Conservation (phyloP, 2,888 invertebrate genomes). For the Rapana venosa region DNA sequence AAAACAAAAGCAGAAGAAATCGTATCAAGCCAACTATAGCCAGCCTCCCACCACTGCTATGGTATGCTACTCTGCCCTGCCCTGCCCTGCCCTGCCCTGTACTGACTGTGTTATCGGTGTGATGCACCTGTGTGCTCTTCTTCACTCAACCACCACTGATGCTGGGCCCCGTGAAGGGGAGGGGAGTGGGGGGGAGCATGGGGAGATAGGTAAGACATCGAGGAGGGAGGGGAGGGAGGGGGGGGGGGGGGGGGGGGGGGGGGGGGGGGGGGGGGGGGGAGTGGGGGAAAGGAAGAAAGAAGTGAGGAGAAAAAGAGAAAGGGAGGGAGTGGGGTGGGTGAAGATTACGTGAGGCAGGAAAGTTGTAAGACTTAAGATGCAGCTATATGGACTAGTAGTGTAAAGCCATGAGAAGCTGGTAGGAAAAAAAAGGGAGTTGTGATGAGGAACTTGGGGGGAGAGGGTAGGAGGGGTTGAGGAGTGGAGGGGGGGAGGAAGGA, state of each 20-base stretch:
- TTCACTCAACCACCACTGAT: constrained; percentile 23
- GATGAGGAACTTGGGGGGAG: too few species aligned
- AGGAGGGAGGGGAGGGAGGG: neutral
- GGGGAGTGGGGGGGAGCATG: neutral
- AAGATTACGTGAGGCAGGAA: neutral
- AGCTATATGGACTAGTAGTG: too few species aligned
- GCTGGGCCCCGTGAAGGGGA: neutral
- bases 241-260: neutral
- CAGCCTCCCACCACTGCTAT: neutral
- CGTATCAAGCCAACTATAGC: too few species aligned
- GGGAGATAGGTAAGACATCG: neutral
- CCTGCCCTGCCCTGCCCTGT: too few species aligned
- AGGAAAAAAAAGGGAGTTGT: too few species aligned
- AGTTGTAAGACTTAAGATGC: too few species aligned
- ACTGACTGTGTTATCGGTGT: too few species aligned
- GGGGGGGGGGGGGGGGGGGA: neutral
- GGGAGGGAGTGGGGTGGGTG: neutral
- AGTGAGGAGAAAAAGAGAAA: neutral
- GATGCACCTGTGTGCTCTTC: constrained; percentile 3
- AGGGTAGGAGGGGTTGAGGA: neutral
- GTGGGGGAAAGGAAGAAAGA: neutral
- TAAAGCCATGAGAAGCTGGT: too few species aligned
- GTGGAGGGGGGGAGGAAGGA: neutral
- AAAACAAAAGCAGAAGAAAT: neutral
- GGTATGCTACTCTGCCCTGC: too few species aligned